Evolutionary conservation across 2,113 vertebrate species (phyloP), one percentile per base, ranked within the genome.

Genomic region (Coracopsis vasa): DNA sequence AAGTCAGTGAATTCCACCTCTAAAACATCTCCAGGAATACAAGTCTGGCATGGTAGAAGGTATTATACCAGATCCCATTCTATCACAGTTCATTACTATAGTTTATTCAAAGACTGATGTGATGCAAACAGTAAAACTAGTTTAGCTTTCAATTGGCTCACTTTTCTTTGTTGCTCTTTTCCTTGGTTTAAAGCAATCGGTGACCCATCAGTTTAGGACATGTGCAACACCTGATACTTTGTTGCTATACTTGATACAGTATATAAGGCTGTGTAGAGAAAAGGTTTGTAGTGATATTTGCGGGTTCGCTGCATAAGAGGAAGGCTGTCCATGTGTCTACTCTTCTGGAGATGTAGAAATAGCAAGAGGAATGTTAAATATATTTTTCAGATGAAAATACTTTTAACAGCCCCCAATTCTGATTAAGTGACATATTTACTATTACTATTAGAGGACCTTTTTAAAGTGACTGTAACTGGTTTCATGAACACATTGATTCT

Each of bases 401-500:
- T 80, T 77, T 81, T 54, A 93, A 56, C 27, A 51, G 37, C 17
- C 24, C 7, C 44, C 1, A 0, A 20, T 80, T 53, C 72, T 65
- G 51, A 79, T 74, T 39, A 96, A 91, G 48, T 80, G 82, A 71
- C 33, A 29, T 93, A 86, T 92, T 96, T 95, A 88, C 80, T 91
- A 25, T 56, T 94, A 84, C 33, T 77, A 51, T 91, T 88, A 86
- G 27, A 92, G 66, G 33, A 86, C 21, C 18, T 91, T 97, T 93
- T 90, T 90, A 61, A 80, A 79, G 64, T 35, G 29, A 81, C 64
- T 92, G 61, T 45, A 56, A 48, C 48, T 71, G 42, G 27, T 95
- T 86, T 84, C 72, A 31, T 94, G 94, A 93, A 90, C 67, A 47
- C 90, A 71, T 65, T 77, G 93, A 98, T 97, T 95, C 88, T 80